phyloP scores from a whole-genome alignment of 53 echinoderm and acorn worm genomes.

The Mesocentrotus franciscanus region DNA sequence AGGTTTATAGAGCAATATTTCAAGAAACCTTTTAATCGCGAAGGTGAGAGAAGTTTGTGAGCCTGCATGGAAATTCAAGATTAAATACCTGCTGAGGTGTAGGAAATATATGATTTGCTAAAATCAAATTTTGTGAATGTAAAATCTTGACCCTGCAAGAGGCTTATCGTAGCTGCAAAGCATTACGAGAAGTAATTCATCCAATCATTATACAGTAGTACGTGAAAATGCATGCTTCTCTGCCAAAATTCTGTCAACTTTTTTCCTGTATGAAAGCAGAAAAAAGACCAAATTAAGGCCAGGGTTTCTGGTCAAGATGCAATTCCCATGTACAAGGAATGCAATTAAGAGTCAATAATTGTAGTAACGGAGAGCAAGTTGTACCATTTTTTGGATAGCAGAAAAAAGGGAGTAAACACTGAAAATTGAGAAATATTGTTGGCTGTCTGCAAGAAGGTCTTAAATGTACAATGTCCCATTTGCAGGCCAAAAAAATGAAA shows the following conservation, averaged over 20 bases:
- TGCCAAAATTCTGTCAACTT: not conserved
- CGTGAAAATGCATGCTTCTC: not conserved
- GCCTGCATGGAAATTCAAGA: constrained; percentile 34
- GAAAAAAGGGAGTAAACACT: no score
- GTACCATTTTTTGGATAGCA: no score
- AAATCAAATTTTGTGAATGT: constrained; percentile 3
- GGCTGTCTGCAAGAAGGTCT: no score
- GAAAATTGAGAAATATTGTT: no score
- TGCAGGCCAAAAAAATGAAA: no score
- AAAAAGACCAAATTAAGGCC: not conserved
- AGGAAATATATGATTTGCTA: not conserved
- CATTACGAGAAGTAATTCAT: not conserved
- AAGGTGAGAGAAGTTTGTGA: not conserved
- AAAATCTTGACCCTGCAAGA: not conserved
- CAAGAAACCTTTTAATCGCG: constrained; percentile 24
- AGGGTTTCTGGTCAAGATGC: no score
- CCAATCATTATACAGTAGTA: not conserved
- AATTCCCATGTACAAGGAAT: no score
- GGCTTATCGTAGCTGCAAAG: constrained; percentile 1
- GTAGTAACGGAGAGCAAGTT: no score
- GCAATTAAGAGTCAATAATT: no score
- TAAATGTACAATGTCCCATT: no score
- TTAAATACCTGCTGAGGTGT: constrained; percentile 29
- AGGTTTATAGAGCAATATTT: not conserved
- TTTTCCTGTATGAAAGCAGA: not conserved